Evolutionary conservation across 2,797 vertebrate genomes (phyloP).

Genomic region (Helostoma temminkii): DNA sequence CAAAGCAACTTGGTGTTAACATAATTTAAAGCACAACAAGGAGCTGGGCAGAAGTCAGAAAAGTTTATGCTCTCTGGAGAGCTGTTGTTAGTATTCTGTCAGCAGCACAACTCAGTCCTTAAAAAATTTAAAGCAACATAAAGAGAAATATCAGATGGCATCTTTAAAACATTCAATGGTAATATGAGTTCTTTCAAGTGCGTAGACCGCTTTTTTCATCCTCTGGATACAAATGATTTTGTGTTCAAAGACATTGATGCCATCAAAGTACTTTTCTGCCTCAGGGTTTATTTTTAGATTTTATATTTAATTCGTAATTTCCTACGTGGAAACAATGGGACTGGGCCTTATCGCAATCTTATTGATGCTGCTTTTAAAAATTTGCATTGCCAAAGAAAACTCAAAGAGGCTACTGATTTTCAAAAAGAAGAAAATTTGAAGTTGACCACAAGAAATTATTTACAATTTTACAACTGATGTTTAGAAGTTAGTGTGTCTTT

Average conservation of each 20-base stretch:
- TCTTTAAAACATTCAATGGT: conserved; percentile 49
- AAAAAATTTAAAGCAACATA: conserved; percentile 44
- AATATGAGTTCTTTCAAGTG: conserved; percentile 36
- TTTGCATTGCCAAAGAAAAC: conserved; percentile 10
- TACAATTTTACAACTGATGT: not conserved
- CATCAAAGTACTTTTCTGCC: conserved; percentile 49
- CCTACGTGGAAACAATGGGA: conserved; percentile 12
- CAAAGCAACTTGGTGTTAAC: not conserved
- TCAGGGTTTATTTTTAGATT: conserved; percentile 54
- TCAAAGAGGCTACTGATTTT: conserved; percentile 9
- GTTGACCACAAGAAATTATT: conserved; percentile 15
- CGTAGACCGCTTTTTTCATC: conserved; percentile 1
- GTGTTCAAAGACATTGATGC: conserved; percentile 54
- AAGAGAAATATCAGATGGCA: conserved; percentile 48
- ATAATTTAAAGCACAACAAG: conserved; percentile 23
- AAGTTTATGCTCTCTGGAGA: conserved; percentile 31
- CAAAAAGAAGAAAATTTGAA: conserved; percentile 6
- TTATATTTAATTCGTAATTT: conserved; percentile 48
- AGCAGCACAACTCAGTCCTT: conserved; percentile 28
- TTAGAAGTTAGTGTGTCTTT: not conserved
- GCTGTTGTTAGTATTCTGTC: conserved; percentile 41
- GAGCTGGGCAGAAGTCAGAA: conserved; percentile 12
- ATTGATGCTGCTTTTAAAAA: conserved; percentile 7
- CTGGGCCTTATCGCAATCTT: not conserved
- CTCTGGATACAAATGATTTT: conserved; percentile 51